Evolutionary conservation across 2,888 invertebrate genomes (phyloP).

Genomic region (Norana najaformis): DNA sequence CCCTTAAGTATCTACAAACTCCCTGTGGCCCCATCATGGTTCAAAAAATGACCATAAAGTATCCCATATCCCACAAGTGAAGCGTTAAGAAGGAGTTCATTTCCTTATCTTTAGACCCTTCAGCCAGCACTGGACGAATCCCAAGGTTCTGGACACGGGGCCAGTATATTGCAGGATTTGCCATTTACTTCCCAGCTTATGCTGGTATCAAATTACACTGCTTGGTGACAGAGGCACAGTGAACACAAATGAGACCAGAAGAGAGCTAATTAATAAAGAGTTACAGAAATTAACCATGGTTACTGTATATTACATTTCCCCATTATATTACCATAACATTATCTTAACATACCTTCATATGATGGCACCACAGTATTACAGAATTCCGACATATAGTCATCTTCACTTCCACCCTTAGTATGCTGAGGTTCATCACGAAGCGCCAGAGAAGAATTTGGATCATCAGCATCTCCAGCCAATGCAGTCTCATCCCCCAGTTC

Average conservation of each 20-base stretch:
- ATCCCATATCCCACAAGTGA: no score
- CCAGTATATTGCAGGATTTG: no score
- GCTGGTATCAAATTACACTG: no score
- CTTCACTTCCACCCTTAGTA: not conserved
- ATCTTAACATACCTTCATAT: not conserved
- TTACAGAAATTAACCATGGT: not conserved
- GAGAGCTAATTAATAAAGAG: not conserved
- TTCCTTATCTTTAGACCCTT: no score
- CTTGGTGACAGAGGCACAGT: no score
- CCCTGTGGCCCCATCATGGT: not conserved
- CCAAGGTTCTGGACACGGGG: no score
- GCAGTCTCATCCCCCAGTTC: not conserved
- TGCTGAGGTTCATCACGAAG: constrained; percentile 10
- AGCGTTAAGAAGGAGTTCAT: no score
- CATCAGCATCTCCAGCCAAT: not conserved
- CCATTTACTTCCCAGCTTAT: no score
- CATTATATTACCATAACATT: not conserved
- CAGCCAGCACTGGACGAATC: no score
- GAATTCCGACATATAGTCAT: not conserved
- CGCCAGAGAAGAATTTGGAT: constrained; percentile 20
- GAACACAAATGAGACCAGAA: no score
- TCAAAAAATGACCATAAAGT: not conserved
- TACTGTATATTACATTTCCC: not conserved
- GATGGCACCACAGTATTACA: not conserved
- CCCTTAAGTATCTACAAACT: not conserved